Base-by-base conservation (phyloP, 2,888 invertebrate species). In the Rotaria magnacalcarata region DNA sequence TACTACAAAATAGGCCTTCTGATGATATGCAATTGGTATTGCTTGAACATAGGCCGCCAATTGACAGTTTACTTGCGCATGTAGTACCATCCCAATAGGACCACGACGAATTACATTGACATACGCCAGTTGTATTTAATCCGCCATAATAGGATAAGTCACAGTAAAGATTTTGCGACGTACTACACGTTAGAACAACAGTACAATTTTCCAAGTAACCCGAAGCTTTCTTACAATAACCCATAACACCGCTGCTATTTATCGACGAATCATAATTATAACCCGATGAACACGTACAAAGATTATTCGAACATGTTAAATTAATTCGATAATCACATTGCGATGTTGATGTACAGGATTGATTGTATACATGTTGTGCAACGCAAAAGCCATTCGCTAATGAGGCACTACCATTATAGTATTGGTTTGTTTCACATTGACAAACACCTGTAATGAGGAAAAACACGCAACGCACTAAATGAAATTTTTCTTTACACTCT, bases 1-100 rank as follows among this genome's bases (percentile, higher is more conserved):
- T 47, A 47, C 80, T 80, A 47, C 80, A 80, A 24, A 47, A 43
- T 10, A 80, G 24, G 47, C 80, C 80, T n/a, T 43, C 24, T 8
- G 24, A 19, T 47, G 47, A 7, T n/a, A 21, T 80, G 24, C 80
- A 80, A 19, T 43, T 8, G 21, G 43, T 80, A 47, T 24, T 47
- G 10, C 21, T 47, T n/a, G 43, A 8, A 47, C 80, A 80, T n/a
- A 16, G 0, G 10, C 80, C 80, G 47, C 80, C 80, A 47, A 80
- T 80, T 24, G 80, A n/a, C 47, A 80, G 14, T 80, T 80, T 80
- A 47, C 11, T n/a, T 24, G 80, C 47, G 47, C 80, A 80, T 47
- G n/a, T 47, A 5, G 24, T 24, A 47, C 80, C 80, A 47, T 80
- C 80, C 80, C 80, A 80, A 80, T 24, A 80, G 3, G 47, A n/a